Evolutionary conservation across 2,888 invertebrate species (phyloP).

Genomic region (Actias luna): DNA sequence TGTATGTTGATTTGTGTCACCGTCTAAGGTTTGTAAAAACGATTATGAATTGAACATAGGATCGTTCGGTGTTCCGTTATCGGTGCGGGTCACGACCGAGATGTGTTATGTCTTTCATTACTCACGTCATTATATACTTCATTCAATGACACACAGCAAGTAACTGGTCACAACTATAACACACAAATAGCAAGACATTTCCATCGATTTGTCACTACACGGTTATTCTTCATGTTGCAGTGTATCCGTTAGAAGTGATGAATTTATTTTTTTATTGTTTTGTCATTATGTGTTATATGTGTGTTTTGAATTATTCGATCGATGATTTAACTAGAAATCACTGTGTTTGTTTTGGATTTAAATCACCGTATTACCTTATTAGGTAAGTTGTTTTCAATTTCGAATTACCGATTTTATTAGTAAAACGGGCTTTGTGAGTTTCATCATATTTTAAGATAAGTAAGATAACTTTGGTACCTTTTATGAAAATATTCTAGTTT

Average conservation of each 20-base stretch:
- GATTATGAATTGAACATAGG: slow-evolving; percentile 2
- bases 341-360: slow-evolving; percentile 5
- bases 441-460: neutral
- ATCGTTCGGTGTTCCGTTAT: slow-evolving; percentile 35
- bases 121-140: slow-evolving; percentile 39
- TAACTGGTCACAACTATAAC: slow-evolving; percentile 18
- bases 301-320: slow-evolving; percentile 25
- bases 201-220: slow-evolving; percentile 1
- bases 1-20: neutral
- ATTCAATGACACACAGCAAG: slow-evolving; percentile 33
- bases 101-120: slow-evolving; percentile 32
- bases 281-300: slow-evolving; percentile 26
- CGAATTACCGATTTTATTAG: neutral
- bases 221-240: neutral
- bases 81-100: slow-evolving; percentile 45
- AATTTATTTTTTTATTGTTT: slow-evolving; percentile 23
- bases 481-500: no score
- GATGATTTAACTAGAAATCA: neutral
- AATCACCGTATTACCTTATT: neutral
- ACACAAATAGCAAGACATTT: slow-evolving; percentile 7
- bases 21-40: neutral
- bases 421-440: neutral
- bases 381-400: neutral
- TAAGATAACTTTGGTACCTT: neutral
- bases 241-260: slow-evolving; percentile 29